Evolutionary conservation across 2,888 invertebrate species (phyloP), one percentile per base, ranked within the genome.

Genomic region (Agriotes lineatus): DNA sequence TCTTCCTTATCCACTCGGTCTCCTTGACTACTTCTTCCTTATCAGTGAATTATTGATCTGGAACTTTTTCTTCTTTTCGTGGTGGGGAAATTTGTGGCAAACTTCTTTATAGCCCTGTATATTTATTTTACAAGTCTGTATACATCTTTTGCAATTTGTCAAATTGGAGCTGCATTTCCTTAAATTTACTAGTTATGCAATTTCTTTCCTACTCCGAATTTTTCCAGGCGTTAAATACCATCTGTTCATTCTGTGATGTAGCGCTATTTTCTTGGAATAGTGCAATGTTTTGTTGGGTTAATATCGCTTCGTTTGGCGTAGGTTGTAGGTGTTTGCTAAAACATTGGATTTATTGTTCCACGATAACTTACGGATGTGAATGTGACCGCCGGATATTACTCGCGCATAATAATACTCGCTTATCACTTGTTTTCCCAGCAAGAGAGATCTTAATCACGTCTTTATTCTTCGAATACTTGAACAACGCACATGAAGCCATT

Each of bases 11-110:
- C 44, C 54, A 61, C 16, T 44, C 56, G 19, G 67, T 61, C 19
- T 62, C 67, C 25, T 37, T 42, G 12, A 37, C 61, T 39, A 50
- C 10, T 52, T 50, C 37, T 50, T 62, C 22, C 52, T 39, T 39
- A 37, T 62, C 45, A 19, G 61, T 67, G 60, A 20, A 67, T 42
- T 60, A 61, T 39, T 67, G 30, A 56, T 10, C 44, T 33, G 20
- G 30, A 10, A 0, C 42, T 42, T 62, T 5, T 22, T 22, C 39
- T 25, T 62, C 42, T 12, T 44, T 33, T 42, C 25, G 16, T 33
- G 19, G 14, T 39, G 63, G 2, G 42, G 45, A 42, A 63, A 9
- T 63, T 63, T 63, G 63, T 12, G 9, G 22, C 33, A 30, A 4
- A 12, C 42, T 54, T 63, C 56, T 62, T 20, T 63, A 44, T 33